Conservation (phyloP, 2,797 vertebrate species). For the Astyanax mexicanus region DNA sequence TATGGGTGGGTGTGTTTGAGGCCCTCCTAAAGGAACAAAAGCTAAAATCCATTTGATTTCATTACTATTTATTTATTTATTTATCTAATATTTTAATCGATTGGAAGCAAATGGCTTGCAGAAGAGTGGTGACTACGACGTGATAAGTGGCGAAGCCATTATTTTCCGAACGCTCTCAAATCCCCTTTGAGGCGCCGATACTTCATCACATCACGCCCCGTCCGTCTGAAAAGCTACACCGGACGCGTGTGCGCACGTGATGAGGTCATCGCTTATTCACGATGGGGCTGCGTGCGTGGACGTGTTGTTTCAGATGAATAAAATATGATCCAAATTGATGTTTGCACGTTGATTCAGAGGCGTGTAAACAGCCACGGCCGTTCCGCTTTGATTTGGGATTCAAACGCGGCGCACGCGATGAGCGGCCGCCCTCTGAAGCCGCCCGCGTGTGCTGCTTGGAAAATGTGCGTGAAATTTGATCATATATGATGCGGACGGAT, state of each 20-base stretch:
- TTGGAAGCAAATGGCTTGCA: constrained; percentile 50
- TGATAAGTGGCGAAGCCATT: constrained; percentile 60
- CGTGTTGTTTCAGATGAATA: constrained; percentile 33
- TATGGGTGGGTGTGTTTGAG: not conserved
- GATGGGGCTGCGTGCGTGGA: constrained; percentile 16
- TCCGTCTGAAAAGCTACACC: constrained; percentile 40
- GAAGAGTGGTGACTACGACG: constrained; percentile 52
- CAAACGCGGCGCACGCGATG: not conserved
- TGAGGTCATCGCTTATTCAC: constrained; percentile 51
- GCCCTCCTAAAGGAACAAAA: constrained; percentile 25
- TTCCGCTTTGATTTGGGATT: constrained; percentile 6
- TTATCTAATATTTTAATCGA: constrained; percentile 52
- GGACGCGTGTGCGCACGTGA: constrained; percentile 36
- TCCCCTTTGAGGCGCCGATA: constrained; percentile 48
- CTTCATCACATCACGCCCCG: constrained; percentile 52
- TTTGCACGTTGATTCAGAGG: constrained; percentile 15
- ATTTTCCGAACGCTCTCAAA: constrained; percentile 49
- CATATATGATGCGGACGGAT: constrained; percentile 21
- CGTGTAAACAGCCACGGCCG: constrained; percentile 2
- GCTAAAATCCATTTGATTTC: constrained; percentile 51
- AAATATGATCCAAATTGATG: constrained; percentile 41
- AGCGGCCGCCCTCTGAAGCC: not conserved
- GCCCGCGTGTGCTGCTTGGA: not conserved
- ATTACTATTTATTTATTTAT: constrained; percentile 40
- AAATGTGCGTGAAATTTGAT: constrained; percentile 19